Conservation (phyloP, 1,140 invertebrate species). For the Nymphalis io region DNA sequence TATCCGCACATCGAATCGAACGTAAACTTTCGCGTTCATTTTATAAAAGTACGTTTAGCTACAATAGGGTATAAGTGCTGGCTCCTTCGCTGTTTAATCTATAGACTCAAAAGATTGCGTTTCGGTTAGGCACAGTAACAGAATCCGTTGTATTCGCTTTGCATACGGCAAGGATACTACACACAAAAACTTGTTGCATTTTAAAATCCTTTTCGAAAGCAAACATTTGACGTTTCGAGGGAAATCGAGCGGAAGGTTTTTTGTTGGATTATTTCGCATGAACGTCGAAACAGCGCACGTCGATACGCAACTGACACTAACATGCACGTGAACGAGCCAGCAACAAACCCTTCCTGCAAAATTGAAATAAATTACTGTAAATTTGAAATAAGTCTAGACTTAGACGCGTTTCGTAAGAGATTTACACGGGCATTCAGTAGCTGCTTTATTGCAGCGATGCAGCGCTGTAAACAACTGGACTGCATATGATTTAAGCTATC, state of each 20-base stretch:
- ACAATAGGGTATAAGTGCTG: constrained; percentile 9
- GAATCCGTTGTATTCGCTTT: constrained; percentile 50
- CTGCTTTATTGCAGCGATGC: constrained; percentile 37
- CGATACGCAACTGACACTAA: constrained; percentile 31
- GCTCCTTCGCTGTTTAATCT: neutral
- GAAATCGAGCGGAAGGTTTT: constrained; percentile 70
- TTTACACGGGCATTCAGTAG: constrained; percentile 45
- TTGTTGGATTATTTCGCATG: constrained; percentile 44
- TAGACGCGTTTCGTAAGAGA: constrained; percentile 20
- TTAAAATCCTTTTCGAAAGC: constrained; percentile 74
- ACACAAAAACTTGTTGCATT: constrained; percentile 75
- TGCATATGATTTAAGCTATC: constrained; percentile 65
- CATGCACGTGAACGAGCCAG: constrained; percentile 26
- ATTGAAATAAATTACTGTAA: constrained; percentile 15
- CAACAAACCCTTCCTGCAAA: constrained; percentile 27
- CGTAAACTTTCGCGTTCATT: constrained; percentile 45
- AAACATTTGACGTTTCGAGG: constrained; percentile 75
- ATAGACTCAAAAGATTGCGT: constrained; percentile 22
- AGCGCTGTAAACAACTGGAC: constrained; percentile 44
- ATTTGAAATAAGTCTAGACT: constrained; percentile 25
- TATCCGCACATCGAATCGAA: constrained; percentile 47
- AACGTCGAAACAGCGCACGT: constrained; percentile 32
- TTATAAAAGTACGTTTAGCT: constrained; percentile 6
- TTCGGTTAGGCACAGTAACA: constrained; percentile 40
- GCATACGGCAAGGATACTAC: constrained; percentile 63